phyloP scores from a whole-genome alignment of 2,888 invertebrate species.

The Kuschelorhynchus macadamiae region DNA sequence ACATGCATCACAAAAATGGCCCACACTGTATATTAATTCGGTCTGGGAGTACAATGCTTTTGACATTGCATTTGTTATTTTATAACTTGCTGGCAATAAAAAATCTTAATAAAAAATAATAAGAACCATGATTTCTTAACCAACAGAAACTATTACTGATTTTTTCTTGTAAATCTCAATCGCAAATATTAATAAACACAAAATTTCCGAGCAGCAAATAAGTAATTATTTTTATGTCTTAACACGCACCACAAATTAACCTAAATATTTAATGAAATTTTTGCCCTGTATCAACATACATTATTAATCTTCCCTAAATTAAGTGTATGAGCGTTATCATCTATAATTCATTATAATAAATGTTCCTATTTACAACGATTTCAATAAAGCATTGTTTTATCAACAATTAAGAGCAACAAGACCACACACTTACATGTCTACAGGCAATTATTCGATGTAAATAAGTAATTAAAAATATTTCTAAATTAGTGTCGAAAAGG shows the following conservation, averaged over 20 bases:
- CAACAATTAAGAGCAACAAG: constrained; percentile 52
- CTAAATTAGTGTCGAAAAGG: constrained; percentile 59
- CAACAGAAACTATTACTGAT: no score
- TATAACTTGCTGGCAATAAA: no score
- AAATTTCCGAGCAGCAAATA: constrained; percentile 8
- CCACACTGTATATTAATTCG: no score
- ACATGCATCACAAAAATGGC: no score
- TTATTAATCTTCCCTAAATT: constrained; percentile 21
- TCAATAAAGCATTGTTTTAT: constrained; percentile 52
- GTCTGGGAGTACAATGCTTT: no score
- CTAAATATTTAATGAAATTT: constrained; percentile 9
- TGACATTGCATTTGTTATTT: no score
- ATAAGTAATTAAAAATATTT: constrained; percentile 61
- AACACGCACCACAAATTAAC: no score
- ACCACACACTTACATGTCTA: constrained; percentile 59
- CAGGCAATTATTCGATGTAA: constrained; percentile 60
- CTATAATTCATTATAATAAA: constrained; percentile 48
- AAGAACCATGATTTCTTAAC: no score
- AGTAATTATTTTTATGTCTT: constrained; percentile 17
- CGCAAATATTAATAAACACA: no score
- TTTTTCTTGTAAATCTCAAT: no score
- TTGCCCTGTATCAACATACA: constrained; percentile 20
- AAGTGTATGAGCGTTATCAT: constrained; percentile 13
- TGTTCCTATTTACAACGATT: constrained; percentile 42
- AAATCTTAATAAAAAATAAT: no score